Conservation (phyloP, 2,888 invertebrate species). For the Epirrhoe alternata region DNA sequence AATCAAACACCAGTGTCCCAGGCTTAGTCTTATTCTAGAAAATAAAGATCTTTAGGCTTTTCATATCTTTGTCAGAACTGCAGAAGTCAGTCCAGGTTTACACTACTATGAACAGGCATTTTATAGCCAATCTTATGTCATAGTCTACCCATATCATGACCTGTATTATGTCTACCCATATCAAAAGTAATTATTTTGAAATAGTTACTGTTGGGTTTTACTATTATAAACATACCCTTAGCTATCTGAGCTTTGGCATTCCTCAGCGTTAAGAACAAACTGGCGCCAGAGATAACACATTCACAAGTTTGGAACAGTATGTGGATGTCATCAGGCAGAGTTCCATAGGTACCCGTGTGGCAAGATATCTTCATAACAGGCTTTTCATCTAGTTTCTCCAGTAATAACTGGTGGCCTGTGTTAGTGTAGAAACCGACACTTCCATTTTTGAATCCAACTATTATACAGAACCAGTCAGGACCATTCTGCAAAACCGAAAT, state of each 20-base stretch:
- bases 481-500: constrained; percentile 79
- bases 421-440: constrained; percentile 95
- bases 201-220: neutral
- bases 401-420: constrained; percentile 91
- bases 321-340: constrained; percentile 88
- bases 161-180: no score
- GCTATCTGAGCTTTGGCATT: constrained; percentile 92
- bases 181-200: no score
- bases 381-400: constrained; percentile 94
- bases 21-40: no score
- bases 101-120: no score
- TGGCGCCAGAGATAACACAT: constrained; percentile 90
- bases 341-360: constrained; percentile 85
- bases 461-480: constrained; percentile 97
- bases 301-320: constrained; percentile 89
- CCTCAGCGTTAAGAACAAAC: constrained; percentile 91
- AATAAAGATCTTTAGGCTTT: no score
- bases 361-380: constrained; percentile 92
- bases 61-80: no score
- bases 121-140: no score
- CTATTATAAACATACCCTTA: constrained; percentile 85
- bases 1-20: no score
- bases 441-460: constrained; percentile 94
- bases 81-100: no score
- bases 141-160: no score